Evolutionary conservation across 1,140 invertebrate species (phyloP).

Genomic region (Sitophilus oryzae): DNA sequence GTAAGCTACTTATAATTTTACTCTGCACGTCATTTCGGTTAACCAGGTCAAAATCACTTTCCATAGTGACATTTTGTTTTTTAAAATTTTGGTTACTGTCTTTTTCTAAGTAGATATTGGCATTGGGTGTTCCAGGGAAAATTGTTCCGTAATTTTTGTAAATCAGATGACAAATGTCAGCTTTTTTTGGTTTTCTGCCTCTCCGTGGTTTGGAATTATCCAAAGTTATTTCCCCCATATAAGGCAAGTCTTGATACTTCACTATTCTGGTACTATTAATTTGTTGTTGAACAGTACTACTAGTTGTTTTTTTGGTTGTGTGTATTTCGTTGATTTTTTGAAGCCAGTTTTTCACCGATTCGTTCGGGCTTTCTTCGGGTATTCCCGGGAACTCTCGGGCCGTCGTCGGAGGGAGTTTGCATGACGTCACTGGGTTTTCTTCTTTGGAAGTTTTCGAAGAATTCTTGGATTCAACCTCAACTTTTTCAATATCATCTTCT

Average conservation of each 20-base stretch:
- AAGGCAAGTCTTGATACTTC: conserved; percentile 76
- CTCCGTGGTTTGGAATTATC: conserved; percentile 77
- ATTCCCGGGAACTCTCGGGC: conserved; percentile 23
- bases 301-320: conserved; percentile 28
- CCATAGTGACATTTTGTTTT: conserved; percentile 33
- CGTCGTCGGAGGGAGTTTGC: conserved; percentile 6
- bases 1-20: conserved; percentile 59
- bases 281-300: conserved; percentile 20
- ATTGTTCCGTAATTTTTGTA: conserved; percentile 86
- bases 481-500: conserved; percentile 38
- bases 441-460: conserved; percentile 32
- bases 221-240: conserved; percentile 85
- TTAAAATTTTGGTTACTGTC: conserved; percentile 23
- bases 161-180: conserved; percentile 84
- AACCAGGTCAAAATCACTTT: conserved; percentile 22
- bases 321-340: conserved; percentile 59
- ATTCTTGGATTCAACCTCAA: conserved; percentile 34
- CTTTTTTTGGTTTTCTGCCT: conserved; percentile 82
- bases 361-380: conserved; percentile 44
- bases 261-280: conserved; percentile 50
- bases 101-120: conserved; percentile 42
- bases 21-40: conserved; percentile 61
- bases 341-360: conserved; percentile 66
- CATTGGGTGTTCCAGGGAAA: conserved; percentile 63
- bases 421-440: neutral